These are phyloP conservation scores for Xanthorhoe designata DNA, from an alignment of 2,888 invertebrate genomes.

Conservation along the genomic window DNA sequence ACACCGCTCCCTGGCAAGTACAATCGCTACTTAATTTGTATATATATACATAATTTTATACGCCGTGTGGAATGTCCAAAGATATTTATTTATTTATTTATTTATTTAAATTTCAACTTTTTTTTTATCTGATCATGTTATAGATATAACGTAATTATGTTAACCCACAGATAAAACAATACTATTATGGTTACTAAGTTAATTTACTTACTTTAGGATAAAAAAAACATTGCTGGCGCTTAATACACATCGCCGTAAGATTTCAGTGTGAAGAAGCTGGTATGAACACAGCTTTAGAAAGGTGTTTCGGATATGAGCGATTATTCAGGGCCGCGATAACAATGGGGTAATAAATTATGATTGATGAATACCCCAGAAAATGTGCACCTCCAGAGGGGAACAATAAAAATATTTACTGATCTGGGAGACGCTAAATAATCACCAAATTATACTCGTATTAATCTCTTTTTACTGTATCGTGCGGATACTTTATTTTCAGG, in stretches of 20 bases:
- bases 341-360: slow-evolving; percentile 83
- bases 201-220: background rate
- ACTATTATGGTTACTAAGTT: no score
- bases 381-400: slow-evolving; percentile 64
- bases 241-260: background rate
- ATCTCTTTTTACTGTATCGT: background rate
- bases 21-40: no score
- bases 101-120: no score
- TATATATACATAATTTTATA: no score
- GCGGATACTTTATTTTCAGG: background rate
- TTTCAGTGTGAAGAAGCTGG: slow-evolving; percentile 24
- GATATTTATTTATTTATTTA: no score
- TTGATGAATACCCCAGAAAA: slow-evolving; percentile 72
- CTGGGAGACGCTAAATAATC: slow-evolving; percentile 8
- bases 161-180: no score
- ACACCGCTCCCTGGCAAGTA: no score
- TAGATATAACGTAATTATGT: no score
- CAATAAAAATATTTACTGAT: slow-evolving; percentile 67
- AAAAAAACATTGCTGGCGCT: background rate
- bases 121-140: no score
- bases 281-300: slow-evolving; percentile 63
- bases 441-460: background rate
- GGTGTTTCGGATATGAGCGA: slow-evolving; percentile 83
- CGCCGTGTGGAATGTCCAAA: no score
- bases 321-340: slow-evolving; percentile 79